Evolutionary conservation across 2,888 invertebrate genomes (phyloP), one percentile per base, ranked within the genome.

Genomic region (Diaprepes abbreviatus): DNA sequence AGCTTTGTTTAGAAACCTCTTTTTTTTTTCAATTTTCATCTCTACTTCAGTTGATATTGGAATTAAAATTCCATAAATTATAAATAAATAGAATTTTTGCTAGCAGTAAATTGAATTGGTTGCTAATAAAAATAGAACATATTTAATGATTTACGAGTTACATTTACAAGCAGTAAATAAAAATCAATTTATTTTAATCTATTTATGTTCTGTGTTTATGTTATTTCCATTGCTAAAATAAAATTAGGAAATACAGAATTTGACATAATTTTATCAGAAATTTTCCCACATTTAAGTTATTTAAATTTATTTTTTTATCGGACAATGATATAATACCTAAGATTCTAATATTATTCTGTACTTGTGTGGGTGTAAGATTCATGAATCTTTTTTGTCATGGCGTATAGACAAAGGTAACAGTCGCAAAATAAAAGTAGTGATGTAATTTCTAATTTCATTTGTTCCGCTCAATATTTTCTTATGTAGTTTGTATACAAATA

Each of bases 111-210:
- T 6, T 33, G 19, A 43, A 43, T 21, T 43, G 43, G n/a, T 14
- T 50, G 48, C 3, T 16, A 50, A 36, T 55, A 55, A 55, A 55
- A 38, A 55, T 55, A 55, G 55, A 55, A 21, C 33, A 21, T 12
- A 1, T 24, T 12, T 38, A 38, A 16, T 36, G 33, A 55, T 55
- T 55, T 55, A 55, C 24, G n/a, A 3, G 36, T 12, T 58, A 14
- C 5, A 10, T 16, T 16, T 12, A 19, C 43, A 58, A 10, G 21
- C 24, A 45, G 31, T n/a, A 7, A 59, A 43, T 31, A 33, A 43
- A 58, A 59, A 59, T 59, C 45, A 59, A 43, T 43, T 58, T 40
- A 36, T 38, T 58, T 59, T 45, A 24, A 45, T 36, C 24, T 55
- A 36, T 55, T 55, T 55, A 38, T 38, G 55, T 55, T 35, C 5